Evolutionary conservation across 2,888 invertebrate species (phyloP), one percentile per base, ranked within the genome.

Genomic region (Salticus scenicus): DNA sequence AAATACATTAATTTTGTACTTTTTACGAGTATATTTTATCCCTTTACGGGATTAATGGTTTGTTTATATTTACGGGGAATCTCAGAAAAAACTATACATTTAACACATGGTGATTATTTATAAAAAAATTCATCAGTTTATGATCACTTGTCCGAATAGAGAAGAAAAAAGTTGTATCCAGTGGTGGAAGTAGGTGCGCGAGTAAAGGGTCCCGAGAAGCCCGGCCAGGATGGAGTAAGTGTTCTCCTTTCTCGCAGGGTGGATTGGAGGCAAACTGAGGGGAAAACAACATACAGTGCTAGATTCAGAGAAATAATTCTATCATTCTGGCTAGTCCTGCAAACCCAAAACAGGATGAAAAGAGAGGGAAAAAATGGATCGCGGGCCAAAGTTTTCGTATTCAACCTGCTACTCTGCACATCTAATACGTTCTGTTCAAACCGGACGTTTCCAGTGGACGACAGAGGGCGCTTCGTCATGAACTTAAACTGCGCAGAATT

Each of bases 401-500:
- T 83, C 83, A 67, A 67, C 83, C 72, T 77, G 71, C 83, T 83
- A 57, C 77, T 77, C 83, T 47, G 76, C 66, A 67, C 27, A 71
- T 42, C 72, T 47, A 66, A 71, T 71, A 76, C 72, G 42, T 71
- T 76, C 76, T 57, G 72, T 30, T 67, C 72, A 33, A 57, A 72
- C 83, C 83, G 83, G 83, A 83, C 83, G 72, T 83, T 83, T 33
- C 51, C 33, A 37, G 63, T 31, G 17, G 28, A n/a, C 83, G 72
- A 20, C 28, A 83, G 83, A 71, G 47, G 83, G 83, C 83, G 83
- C 83, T 83, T 14, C 71, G 51, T 5, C 41, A 1, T 41, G 24
- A 37, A 72, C 83, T 83, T 83, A 83, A 77, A 77, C 83, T 83
- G 83, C 83, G 83, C 83, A 83, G 83, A 77, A 83, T 77, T 83